Percentiles rank a stretch among this genome's conserved stretches.
Conservation (phyloP, 2,113 vertebrate genomes). For the Pachyramphus minor region DNA sequence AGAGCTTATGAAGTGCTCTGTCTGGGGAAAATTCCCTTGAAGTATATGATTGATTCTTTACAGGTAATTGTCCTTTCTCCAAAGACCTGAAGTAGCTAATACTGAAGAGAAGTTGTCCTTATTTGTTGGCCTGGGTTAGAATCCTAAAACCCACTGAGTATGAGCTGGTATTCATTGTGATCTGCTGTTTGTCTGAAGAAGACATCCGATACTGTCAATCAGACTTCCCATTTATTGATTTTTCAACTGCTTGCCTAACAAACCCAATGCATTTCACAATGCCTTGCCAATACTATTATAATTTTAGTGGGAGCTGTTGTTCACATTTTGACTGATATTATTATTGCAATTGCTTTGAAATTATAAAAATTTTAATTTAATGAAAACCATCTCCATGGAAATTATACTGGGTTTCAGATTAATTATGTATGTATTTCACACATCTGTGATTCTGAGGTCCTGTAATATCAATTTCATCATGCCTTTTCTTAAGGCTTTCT, state of each 20-base stretch:
- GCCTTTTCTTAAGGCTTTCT: constrained; percentile 43
- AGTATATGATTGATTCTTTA: not conserved
- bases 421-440: constrained; percentile 59
- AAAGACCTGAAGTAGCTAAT: not conserved
- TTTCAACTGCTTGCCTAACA: constrained; percentile 33
- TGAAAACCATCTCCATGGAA: constrained; percentile 53
- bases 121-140: not conserved
- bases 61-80: not conserved
- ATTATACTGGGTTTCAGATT: constrained; percentile 50
- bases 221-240: constrained; percentile 30
- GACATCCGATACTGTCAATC: constrained; percentile 23
- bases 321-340: constrained; percentile 42
- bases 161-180: not conserved
- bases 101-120: not conserved
- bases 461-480: constrained; percentile 28
- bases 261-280: constrained; percentile 17
- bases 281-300: constrained; percentile 9
- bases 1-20: not conserved
- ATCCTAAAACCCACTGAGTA: not conserved
- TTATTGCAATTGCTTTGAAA: constrained; percentile 54
- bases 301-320: constrained; percentile 11
- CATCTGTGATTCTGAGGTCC: constrained; percentile 40
- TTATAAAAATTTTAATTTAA: constrained; percentile 45
- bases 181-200: constrained; percentile 17
- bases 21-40: not conserved